phyloP scores from a whole-genome alignment of 2,113 vertebrate genomes.

The Heteronetta atricapilla region DNA sequence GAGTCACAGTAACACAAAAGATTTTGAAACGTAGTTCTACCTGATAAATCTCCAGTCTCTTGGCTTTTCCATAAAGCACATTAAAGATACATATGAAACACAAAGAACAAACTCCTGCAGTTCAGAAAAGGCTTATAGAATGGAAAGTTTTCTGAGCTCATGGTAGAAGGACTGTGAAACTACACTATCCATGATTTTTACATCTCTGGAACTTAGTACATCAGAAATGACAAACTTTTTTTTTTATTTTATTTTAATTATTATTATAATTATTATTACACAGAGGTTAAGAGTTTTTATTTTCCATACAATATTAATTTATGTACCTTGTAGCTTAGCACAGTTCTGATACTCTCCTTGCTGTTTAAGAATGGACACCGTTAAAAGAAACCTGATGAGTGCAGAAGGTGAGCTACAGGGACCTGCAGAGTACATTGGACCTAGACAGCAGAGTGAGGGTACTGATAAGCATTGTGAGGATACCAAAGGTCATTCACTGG shows the following conservation, averaged over 20 bases:
- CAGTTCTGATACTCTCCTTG: background rate
- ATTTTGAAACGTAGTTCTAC: background rate
- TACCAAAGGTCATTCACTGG: background rate
- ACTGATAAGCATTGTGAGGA: background rate
- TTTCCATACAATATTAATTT: background rate
- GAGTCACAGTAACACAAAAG: background rate
- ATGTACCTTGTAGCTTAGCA: background rate
- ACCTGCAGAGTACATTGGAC: background rate
- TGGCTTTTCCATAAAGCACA: background rate
- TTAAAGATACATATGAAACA: background rate
- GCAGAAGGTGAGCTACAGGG: background rate
- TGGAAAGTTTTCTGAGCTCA: background rate
- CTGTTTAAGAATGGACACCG: fast-evolving
- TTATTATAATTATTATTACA: no score
- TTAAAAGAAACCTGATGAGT: background rate
- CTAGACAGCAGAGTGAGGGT: background rate
- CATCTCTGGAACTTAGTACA: background rate
- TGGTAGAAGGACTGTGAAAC: background rate
- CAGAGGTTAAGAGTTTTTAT: background rate
- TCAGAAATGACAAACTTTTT: background rate
- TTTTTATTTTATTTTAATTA: no score
- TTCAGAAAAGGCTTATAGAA: background rate
- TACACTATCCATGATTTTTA: background rate
- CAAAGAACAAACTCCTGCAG: background rate
- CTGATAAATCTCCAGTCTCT: background rate